A percentile compares a stretch with the other conserved stretches of the same genome.
These are phyloP conservation scores for Bathybates hornii DNA, from an alignment of 2,113 vertebrate genomes.

Conservation along the genomic window DNA sequence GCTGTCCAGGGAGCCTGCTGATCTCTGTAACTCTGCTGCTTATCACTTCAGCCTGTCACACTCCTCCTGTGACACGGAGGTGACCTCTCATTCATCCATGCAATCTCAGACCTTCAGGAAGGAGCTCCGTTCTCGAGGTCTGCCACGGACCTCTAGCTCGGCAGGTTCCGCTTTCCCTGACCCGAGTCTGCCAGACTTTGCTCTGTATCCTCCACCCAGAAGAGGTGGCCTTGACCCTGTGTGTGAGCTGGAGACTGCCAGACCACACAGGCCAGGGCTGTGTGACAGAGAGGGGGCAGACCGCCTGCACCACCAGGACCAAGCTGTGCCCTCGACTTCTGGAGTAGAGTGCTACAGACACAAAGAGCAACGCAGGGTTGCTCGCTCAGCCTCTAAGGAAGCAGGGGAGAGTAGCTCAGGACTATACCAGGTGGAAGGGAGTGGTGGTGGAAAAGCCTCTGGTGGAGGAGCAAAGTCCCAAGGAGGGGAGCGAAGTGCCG, in stretches of 20 bases:
- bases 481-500: constrained; percentile 84
- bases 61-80: constrained; percentile 84
- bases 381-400: constrained; percentile 66
- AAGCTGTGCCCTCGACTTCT: constrained; percentile 64
- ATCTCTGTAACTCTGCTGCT: constrained; percentile 76
- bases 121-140: constrained; percentile 89
- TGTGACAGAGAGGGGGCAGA: constrained; percentile 74
- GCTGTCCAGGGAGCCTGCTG: constrained; percentile 78
- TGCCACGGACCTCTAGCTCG: constrained; percentile 95
- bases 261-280: constrained; percentile 76
- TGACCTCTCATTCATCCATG: constrained; percentile 77
- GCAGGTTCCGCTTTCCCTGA: constrained; percentile 93
- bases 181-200: constrained; percentile 85
- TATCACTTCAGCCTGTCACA: constrained; percentile 83
- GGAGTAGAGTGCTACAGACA: constrained; percentile 57
- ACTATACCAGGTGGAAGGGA: constrained; percentile 60
- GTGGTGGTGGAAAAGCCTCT: constrained; percentile 58
- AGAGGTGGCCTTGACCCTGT: constrained; percentile 88
- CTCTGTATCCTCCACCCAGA: constrained; percentile 87
- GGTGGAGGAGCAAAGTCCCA: constrained; percentile 71
- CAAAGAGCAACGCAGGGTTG: constrained; percentile 69
- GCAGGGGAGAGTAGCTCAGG: constrained; percentile 68
- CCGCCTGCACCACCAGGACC: constrained; percentile 76
- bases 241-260: constrained; percentile 87
- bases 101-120: constrained; percentile 93